Evolutionary conservation across 2,797 vertebrate genomes (phyloP), one percentile per base, ranked within the genome.

Genomic region (Scolopax rusticola): DNA sequence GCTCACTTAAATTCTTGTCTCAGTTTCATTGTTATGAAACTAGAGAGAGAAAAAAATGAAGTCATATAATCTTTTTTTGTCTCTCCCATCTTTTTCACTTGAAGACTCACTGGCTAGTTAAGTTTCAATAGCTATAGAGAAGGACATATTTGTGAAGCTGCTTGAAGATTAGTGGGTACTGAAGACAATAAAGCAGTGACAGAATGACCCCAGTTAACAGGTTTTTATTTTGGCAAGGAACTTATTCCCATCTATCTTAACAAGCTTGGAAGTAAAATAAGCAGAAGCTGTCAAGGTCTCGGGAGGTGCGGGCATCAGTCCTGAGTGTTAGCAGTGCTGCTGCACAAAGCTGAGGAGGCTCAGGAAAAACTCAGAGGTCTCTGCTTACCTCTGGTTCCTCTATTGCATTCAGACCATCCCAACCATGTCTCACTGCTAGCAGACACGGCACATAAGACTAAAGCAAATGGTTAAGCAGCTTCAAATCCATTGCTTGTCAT

Each of bases 151-250:
- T 83, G 63, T 87, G 83, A 90, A 84, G 48, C 40, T 60, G 7
- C 64, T 82, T 92, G 56, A 87, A 89, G 81, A 84, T 89, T 88
- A 82, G 74, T 87, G 70, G 54, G 36, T 71, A 41, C 56, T 94
- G 78, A 76, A 92, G 84, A 82, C 84, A 92, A 83, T 93, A 90
- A 90, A 94, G 41, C 70, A 87, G 60, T 74, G 67, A 76, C 70
- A 70, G 84, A 94, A 92, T 77, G 84, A 63, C 78, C 60, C 28
- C 81, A 64, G 75, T 70, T 95, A 91, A 65, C 63, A 74, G 40
- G 23, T 93, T 95, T 95, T 93, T 90, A 33, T 89, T 53, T 91
- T 88, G 80, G 57, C 59, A 84, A 73, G 18, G 48, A 93, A 76
- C 43, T 86, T 88, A 71, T 41, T 88, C 48, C 54, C 54, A 76